Evolutionary conservation across 1,140 invertebrate genomes (phyloP).

Genomic region (Neuroterus valhalla): DNA sequence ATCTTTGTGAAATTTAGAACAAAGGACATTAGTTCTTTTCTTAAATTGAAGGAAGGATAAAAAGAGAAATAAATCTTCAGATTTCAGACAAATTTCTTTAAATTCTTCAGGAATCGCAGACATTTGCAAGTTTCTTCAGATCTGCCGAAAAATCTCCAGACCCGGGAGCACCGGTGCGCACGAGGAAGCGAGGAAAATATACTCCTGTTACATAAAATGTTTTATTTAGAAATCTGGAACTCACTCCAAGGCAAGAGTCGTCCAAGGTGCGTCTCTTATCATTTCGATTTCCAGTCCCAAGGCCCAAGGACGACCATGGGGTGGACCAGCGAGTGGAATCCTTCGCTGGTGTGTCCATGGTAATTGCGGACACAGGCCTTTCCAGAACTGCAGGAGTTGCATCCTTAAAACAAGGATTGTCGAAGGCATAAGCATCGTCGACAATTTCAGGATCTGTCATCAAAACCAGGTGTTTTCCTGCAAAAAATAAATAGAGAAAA

Average conservation of each 20-base stretch:
- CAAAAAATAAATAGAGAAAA: constrained; percentile 47
- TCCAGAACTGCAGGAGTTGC: constrained; percentile 66
- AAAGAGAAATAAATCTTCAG: no score
- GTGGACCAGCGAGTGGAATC: constrained; percentile 69
- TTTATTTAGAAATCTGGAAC: constrained; percentile 33
- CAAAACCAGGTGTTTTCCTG: constrained; percentile 84
- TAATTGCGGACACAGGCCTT: constrained; percentile 67
- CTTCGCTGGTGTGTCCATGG: constrained; percentile 69
- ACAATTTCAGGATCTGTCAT: constrained; percentile 83
- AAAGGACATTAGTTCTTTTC: no score
- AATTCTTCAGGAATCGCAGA: no score
- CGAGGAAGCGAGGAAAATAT: background rate
- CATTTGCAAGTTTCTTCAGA: no score
- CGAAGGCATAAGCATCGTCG: constrained; percentile 85
- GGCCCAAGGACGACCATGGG: constrained; percentile 77
- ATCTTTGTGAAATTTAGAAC: no score
- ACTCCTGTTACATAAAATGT: background rate
- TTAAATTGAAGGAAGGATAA: no score
- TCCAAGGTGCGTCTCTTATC: constrained; percentile 79
- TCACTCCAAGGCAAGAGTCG: constrained; percentile 81
- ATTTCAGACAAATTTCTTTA: no score
- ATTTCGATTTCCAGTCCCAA: constrained; percentile 68
- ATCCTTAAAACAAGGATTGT: constrained; percentile 86
- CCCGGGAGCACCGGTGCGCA: no score
- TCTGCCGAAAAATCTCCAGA: no score